Evolutionary conservation across 2,888 invertebrate species (phyloP), one percentile per base, ranked within the genome.

Genomic region (Teleiodes luculella): DNA sequence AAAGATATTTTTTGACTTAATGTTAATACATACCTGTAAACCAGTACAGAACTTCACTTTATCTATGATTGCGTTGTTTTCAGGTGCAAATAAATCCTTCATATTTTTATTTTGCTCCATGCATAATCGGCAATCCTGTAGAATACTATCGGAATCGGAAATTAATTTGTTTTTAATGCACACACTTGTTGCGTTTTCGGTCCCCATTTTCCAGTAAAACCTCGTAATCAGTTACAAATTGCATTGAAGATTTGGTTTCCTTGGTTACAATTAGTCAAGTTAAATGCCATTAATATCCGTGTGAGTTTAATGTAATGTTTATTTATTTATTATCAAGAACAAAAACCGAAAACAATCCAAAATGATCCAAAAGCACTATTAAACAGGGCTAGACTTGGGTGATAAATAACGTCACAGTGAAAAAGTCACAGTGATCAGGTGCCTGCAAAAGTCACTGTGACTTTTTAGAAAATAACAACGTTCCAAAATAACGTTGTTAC

Each of bases 41-140:
- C 82, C 83, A 16, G 83, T 79, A 50, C 83, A 82, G 58, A 66
- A 81, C 11, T 67, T 49, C 20, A 83, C 69, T 59, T 72, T 70
- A 20, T 72, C 64, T 31, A 68, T 43, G 51, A 74, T 66, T 54
- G 63, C 65, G 6, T 55, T 55, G 16, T 55, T 60, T 16, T 59
- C 57, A 0, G 53, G 10, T 5, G 69, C 66, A 57, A 80, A 80
- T 45, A 80, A 63, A 53, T 57, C 49, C 31, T 36, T 67, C 74
- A 76, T 70, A 14, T 66, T 55, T 0, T 56, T 45, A 16, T 62
- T 62, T 8, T 56, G 62, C 20, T 56, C 57, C 68, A 76, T 69
- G 56, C 80, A 80, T n/a, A 76, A 62, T 52, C 80, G 67, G 54
- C 80, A 80, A 14, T 64, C 62, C 28, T 69, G 60, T 52, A 61